Percentiles rank a stretch among this genome's conserved stretches.
These are phyloP conservation scores for Stenodema calcarata DNA, from an alignment of 2,888 invertebrate genomes.

Conservation along the genomic window DNA sequence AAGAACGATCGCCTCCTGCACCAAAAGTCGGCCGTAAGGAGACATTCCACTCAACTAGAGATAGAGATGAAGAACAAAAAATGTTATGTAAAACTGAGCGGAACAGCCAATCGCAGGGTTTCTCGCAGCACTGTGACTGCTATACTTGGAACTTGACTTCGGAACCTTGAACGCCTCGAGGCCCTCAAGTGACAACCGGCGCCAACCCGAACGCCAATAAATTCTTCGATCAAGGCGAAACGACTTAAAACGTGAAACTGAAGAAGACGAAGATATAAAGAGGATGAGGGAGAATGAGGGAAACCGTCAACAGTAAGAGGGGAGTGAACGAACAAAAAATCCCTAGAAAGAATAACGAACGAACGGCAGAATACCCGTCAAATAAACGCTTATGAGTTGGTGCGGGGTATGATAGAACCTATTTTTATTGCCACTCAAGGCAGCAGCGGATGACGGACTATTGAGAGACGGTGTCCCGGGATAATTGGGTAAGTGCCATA, in stretches of 20 bases:
- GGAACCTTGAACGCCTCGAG: slow-evolving; percentile 25
- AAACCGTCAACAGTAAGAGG: neutral
- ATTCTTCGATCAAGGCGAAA: slow-evolving; percentile 44
- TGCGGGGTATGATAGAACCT: neutral
- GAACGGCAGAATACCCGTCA: neutral
- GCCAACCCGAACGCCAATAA: slow-evolving; percentile 46
- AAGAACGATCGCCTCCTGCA: too few species aligned
- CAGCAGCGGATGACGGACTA: neutral
- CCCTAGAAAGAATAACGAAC: neutral
- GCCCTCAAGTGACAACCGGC: slow-evolving; percentile 41
- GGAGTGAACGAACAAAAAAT: neutral
- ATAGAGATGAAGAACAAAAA: neutral
- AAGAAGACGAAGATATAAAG: neutral
- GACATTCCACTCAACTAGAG: too few species aligned
- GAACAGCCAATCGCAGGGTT: neutral
- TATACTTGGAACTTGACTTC: neutral
- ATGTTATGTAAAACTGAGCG: neutral
- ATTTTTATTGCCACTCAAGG: neutral
- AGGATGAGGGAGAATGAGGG: neutral
- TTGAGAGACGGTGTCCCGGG: neutral
- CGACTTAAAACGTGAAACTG: slow-evolving; percentile 22
- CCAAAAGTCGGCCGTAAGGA: too few species aligned
- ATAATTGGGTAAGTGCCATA: neutral
- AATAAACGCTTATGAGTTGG: neutral
- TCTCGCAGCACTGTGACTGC: neutral